These are phyloP conservation scores for Eretmochelys imbricata DNA, from an alignment of 2,113 vertebrate genomes.

Conservation along the genomic window DNA sequence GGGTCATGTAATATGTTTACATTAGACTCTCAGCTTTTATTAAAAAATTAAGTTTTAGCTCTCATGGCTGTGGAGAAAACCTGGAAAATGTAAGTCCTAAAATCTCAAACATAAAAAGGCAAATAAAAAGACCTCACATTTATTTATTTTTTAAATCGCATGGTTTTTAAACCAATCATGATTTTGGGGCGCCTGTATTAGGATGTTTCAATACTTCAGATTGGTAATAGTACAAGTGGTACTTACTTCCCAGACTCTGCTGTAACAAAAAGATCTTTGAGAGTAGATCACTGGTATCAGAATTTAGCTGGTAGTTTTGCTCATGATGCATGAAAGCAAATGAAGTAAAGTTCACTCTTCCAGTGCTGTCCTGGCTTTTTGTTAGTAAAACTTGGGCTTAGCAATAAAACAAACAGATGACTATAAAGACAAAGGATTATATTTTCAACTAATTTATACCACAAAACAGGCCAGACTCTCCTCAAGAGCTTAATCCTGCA, in stretches of 20 bases:
- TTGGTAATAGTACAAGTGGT: neutral
- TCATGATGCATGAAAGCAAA: neutral
- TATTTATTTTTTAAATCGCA: neutral
- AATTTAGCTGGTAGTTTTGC: neutral
- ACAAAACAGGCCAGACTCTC: neutral
- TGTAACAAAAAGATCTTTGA: neutral
- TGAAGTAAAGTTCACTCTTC: neutral
- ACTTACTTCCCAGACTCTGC: neutral
- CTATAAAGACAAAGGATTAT: neutral
- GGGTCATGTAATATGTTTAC: neutral
- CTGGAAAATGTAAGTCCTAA: neutral
- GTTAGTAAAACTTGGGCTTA: neutral
- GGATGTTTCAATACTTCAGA: neutral
- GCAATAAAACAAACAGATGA: neutral
- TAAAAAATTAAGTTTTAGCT: neutral
- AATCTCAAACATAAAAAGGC: neutral
- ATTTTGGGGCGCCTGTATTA: neutral
- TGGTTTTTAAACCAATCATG: neutral
- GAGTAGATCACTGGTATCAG: rapidly evolving
- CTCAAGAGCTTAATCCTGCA: neutral
- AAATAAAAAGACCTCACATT: neutral
- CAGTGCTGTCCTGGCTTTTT: neutral
- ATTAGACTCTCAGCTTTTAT: neutral
- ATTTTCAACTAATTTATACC: neutral
- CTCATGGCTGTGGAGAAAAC: neutral